Conservation (phyloP, 2,888 invertebrate genomes). For the Drosophila anomalata region DNA sequence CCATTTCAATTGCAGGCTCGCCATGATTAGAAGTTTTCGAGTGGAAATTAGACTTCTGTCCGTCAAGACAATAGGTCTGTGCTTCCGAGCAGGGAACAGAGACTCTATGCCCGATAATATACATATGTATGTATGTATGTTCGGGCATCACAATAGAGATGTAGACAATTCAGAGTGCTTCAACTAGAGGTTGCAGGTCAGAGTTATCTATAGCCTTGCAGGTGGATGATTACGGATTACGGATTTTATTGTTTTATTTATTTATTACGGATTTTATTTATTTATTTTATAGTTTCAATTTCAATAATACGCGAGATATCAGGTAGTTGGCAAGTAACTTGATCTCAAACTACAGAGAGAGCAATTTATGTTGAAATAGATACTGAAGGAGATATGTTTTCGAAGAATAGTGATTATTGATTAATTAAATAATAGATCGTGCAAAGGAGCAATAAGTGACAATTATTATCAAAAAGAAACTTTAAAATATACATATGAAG, state of each 20-base stretch:
- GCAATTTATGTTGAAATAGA: too few relatives aligned
- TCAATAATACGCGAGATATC: slow-evolving; percentile 4
- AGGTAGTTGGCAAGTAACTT: background rate
- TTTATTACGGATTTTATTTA: background rate
- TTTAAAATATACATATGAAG: too few relatives aligned
- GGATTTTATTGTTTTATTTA: too few relatives aligned
- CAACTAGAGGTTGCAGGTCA: background rate
- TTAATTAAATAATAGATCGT: too few relatives aligned
- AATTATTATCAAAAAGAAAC: too few relatives aligned
- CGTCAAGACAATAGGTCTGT: slow-evolving; percentile 19
- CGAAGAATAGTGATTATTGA: too few relatives aligned
- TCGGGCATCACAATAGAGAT: slow-evolving; percentile 12
- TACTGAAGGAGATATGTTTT: too few relatives aligned
- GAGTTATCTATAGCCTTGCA: slow-evolving; percentile 1
- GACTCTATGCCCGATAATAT: slow-evolving; percentile 9
- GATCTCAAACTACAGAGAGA: background rate
- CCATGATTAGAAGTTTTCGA: slow-evolving; percentile 20
- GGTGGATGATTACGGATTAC: slow-evolving; percentile 16
- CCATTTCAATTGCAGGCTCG: slow-evolving; percentile 33
- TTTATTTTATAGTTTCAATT: too few relatives aligned
- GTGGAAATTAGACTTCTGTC: slow-evolving; percentile 11
- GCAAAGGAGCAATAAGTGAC: too few relatives aligned
- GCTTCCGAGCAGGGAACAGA: background rate
- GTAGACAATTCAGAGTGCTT: background rate
- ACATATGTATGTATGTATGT: background rate